These are phyloP conservation scores for Zootoca vivipara DNA, from an alignment of 2,113 vertebrate species.

Conservation along the genomic window DNA sequence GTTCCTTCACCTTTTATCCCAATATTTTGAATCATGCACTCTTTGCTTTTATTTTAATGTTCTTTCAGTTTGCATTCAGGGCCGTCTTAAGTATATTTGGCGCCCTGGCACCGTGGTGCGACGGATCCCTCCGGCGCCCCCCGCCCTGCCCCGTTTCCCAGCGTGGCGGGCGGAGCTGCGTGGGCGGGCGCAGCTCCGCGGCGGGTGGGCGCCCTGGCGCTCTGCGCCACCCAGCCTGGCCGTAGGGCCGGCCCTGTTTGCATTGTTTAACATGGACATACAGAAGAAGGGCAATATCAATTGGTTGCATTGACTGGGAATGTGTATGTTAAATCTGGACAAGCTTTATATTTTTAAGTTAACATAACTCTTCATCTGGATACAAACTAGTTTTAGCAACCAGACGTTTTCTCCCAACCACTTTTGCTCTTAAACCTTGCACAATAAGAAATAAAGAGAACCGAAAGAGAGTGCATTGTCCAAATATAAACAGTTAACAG, in stretches of 20 bases:
- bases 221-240: too few relatives aligned
- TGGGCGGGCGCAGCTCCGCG: too few relatives aligned
- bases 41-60: not conserved
- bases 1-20: not conserved
- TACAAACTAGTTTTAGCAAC: not conserved
- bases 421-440: not conserved
- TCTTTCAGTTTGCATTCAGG: not conserved
- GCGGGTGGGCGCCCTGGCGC: too few relatives aligned
- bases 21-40: not conserved
- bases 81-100: too few relatives aligned
- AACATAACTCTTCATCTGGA: not conserved
- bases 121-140: too few relatives aligned
- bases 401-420: not conserved
- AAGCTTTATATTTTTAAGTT: not conserved
- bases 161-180: too few relatives aligned
- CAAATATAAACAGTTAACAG: too few relatives aligned
- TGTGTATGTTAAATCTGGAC: not conserved
- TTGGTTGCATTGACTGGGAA: not conserved
- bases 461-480: not conserved
- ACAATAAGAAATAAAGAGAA: not conserved
- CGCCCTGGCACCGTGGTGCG: too few relatives aligned
- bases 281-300: not conserved
- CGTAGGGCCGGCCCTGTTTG: too few relatives aligned
- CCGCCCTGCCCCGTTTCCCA: too few relatives aligned
- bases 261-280: not conserved